phyloP scores from a whole-genome alignment of 2,797 vertebrate genomes.

The Acanthopagrus latus region DNA sequence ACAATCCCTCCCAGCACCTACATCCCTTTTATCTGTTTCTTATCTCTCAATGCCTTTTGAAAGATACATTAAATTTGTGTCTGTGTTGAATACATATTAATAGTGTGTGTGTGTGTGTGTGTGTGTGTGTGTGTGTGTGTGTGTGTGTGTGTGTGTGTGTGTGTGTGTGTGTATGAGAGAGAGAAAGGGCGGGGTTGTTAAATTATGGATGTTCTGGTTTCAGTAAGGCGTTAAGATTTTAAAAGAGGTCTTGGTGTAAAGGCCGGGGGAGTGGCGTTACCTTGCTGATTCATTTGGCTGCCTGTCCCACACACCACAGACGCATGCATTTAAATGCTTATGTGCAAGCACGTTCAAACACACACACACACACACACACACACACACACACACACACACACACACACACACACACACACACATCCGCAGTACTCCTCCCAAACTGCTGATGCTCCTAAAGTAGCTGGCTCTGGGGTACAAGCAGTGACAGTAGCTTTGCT shows the following conservation, averaged over 20 bases:
- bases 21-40: conserved; percentile 24
- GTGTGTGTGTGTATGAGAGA: background rate
- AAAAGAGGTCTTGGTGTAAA: conserved; percentile 45
- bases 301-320: conserved; percentile 30
- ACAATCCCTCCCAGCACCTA: conserved; percentile 1
- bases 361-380: background rate
- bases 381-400: conserved; percentile 12
- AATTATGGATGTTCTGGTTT: conserved; percentile 53
- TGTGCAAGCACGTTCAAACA: background rate
- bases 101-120: conserved; percentile 18
- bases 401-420: background rate
- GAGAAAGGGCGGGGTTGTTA: background rate
- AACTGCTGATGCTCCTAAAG: conserved; percentile 70
- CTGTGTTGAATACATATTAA: conserved; percentile 32
- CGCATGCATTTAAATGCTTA: conserved; percentile 5
- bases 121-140: conserved; percentile 2
- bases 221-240: conserved; percentile 47
- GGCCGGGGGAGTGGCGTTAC: conserved; percentile 35
- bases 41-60: conserved; percentile 19
- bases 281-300: conserved; percentile 48
- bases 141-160: background rate
- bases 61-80: conserved; percentile 48
- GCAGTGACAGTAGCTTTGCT: conserved; percentile 64
- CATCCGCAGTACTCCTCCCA: conserved; percentile 25
- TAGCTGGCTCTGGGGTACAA: conserved; percentile 58